Evolutionary conservation across 2,797 vertebrate genomes (phyloP).

Genomic region (Thaleichthys pacificus): DNA sequence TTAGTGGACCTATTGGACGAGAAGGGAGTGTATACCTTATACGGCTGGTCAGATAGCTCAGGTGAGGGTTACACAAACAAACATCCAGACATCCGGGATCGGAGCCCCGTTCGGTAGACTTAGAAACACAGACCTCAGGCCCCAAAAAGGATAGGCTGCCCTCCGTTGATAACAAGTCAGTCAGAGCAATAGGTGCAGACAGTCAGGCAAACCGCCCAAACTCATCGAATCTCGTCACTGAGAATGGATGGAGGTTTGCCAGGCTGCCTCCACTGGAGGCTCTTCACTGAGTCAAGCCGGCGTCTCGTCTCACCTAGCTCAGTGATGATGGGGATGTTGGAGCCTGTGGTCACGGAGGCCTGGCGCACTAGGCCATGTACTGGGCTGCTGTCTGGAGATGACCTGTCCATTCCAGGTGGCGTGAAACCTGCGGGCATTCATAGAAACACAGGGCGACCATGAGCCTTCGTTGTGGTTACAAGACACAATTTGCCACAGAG

Average conservation of each 20-base stretch:
- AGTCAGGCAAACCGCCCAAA: not conserved
- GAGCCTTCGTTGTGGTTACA: not conserved
- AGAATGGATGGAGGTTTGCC: not conserved
- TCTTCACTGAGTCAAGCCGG: not conserved
- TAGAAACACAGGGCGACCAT: not conserved
- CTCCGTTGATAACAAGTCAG: not conserved
- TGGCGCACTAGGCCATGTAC: conserved; percentile 95
- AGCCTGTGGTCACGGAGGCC: conserved; percentile 93
- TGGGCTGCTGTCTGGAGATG: conserved; percentile 98
- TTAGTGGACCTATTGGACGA: conserved; percentile 65
- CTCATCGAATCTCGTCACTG: too few relatives aligned
- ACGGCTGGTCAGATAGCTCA: conserved; percentile 51
- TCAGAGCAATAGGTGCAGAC: not conserved
- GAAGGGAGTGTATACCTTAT: conserved; percentile 36
- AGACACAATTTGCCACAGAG: not conserved
- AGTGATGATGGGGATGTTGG: conserved; percentile 99
- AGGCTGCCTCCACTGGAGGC: not conserved
- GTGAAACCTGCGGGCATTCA: conserved; percentile 85
- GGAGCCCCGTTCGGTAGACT: not conserved
- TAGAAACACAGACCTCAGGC: not conserved
- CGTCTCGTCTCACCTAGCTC: conserved; percentile 86
- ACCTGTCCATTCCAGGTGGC: conserved; percentile 97
- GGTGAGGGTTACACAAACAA: conserved; percentile 8
- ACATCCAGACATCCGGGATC: not conserved
- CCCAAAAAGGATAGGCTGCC: not conserved